phyloP scores from a whole-genome alignment of 2,113 vertebrate species.

The Sebastes fasciatus region DNA sequence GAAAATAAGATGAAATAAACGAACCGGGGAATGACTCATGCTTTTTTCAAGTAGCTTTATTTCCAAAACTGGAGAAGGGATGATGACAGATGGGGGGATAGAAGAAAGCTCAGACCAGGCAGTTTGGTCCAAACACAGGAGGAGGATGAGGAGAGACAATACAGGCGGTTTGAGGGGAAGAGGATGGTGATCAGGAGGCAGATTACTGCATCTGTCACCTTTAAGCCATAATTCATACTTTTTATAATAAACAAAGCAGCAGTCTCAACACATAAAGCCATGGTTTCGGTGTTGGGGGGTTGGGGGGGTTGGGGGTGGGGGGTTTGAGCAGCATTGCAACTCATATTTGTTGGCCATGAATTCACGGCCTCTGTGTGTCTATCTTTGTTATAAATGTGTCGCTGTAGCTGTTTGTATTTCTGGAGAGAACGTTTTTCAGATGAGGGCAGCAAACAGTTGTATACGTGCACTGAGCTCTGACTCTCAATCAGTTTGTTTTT shows the following conservation, averaged over 20 bases:
- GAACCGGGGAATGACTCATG: conserved; percentile 37
- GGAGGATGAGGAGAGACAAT: conserved; percentile 46
- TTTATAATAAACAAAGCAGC: conserved; percentile 62
- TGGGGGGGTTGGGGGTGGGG: background rate
- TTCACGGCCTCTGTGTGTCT: conserved; percentile 29
- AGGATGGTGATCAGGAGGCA: conserved; percentile 50
- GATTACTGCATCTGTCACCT: conserved; percentile 65
- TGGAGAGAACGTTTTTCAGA: conserved; percentile 47
- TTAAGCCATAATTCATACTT: conserved; percentile 53
- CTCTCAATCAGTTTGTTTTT: conserved; percentile 27
- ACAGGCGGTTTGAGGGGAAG: conserved; percentile 44
- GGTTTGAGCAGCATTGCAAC: conserved; percentile 29
- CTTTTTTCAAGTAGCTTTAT: conserved; percentile 77
- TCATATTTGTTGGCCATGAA: conserved; percentile 32
- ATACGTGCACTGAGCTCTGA: conserved; percentile 26
- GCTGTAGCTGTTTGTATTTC: conserved; percentile 48
- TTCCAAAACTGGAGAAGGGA: conserved; percentile 66
- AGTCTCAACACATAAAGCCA: conserved; percentile 56
- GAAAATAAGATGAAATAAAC: conserved; percentile 52
- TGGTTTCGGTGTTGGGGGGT: background rate
- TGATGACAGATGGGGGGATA: conserved; percentile 70
- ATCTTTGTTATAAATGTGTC: conserved; percentile 36
- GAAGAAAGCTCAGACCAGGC: conserved; percentile 56
- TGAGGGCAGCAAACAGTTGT: conserved; percentile 18
- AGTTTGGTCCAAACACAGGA: conserved; percentile 59